These are phyloP conservation scores for Phthorimaea operculella DNA, from an alignment of 1,140 invertebrate species.

Conservation along the genomic window DNA sequence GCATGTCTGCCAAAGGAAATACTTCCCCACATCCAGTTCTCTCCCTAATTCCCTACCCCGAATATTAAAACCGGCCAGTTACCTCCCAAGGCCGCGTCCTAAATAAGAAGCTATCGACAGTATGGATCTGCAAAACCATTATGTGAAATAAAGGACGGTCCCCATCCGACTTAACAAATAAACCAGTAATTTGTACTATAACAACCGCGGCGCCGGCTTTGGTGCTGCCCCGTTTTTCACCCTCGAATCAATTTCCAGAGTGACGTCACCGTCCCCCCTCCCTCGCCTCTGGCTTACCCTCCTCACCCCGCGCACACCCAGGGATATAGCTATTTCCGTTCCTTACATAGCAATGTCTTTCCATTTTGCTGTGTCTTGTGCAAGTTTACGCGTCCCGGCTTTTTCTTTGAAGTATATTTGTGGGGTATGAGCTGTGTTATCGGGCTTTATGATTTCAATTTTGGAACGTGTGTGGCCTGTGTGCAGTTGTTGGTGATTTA, in stretches of 20 bases:
- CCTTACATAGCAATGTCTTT: conserved; percentile 25
- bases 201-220: conserved; percentile 34
- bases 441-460: no score
- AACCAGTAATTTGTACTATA: conserved; percentile 43
- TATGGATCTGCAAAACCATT: conserved; percentile 20
- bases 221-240: conserved; percentile 47
- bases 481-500: not conserved
- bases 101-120: conserved; percentile 14
- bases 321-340: conserved; percentile 42
- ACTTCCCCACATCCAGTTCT: no score
- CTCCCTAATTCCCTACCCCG: no score
- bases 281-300: conserved; percentile 13
- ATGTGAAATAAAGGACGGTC: conserved; percentile 27
- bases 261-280: conserved; percentile 33
- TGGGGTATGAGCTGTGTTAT: no score
- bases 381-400: conserved; percentile 5
- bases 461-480: no score
- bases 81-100: no score
- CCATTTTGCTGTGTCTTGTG: conserved; percentile 17
- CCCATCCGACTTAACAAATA: conserved; percentile 33
- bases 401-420: not conserved
- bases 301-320: conserved; percentile 22
- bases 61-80: no score
- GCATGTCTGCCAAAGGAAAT: no score
- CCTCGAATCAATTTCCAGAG: conserved; percentile 51